phyloP scores from a whole-genome alignment of 2,888 invertebrate species.

The Clunio marinus region DNA sequence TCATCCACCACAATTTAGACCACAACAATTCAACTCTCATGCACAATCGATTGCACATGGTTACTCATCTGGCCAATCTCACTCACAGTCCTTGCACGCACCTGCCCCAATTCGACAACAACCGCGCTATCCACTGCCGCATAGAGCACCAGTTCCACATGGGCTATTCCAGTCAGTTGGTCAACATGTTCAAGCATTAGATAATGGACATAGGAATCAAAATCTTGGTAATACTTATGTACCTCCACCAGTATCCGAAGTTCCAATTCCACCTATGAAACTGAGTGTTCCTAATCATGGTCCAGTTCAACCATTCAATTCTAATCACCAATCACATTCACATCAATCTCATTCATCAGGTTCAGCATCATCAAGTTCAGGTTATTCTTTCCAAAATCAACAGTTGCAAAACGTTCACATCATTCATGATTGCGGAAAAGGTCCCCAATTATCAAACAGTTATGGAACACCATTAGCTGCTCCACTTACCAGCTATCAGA shows the following conservation, averaged over 20 bases:
- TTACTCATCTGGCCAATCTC: constrained; percentile 35
- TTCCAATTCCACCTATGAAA: constrained; percentile 41
- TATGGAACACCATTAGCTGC: constrained; percentile 9
- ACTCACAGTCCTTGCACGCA: constrained; percentile 19
- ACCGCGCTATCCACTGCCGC: constrained; percentile 63
- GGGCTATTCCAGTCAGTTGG: constrained; percentile 65
- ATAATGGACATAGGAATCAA: constrained; percentile 57
- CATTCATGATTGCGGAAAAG: constrained; percentile 36
- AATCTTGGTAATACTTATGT: constrained; percentile 57
- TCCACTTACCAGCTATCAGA: not conserved
- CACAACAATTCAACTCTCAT: constrained; percentile 48
- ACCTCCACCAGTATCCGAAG: constrained; percentile 60
- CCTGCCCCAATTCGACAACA: constrained; percentile 43
- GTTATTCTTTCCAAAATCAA: constrained; percentile 43
- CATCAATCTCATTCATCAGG: constrained; percentile 42
- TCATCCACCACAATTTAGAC: constrained; percentile 49
- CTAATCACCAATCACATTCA: constrained; percentile 44
- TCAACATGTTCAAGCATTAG: constrained; percentile 60
- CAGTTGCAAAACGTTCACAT: constrained; percentile 13
- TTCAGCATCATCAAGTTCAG: not conserved
- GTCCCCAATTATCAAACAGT: not conserved
- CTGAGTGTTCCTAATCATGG: constrained; percentile 33
- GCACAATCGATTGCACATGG: constrained; percentile 39
- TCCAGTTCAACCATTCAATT: constrained; percentile 44
- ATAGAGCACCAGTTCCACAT: constrained; percentile 68